phyloP scores from a whole-genome alignment of 1,140 invertebrate genomes.

The Drosophila seguyi region DNA sequence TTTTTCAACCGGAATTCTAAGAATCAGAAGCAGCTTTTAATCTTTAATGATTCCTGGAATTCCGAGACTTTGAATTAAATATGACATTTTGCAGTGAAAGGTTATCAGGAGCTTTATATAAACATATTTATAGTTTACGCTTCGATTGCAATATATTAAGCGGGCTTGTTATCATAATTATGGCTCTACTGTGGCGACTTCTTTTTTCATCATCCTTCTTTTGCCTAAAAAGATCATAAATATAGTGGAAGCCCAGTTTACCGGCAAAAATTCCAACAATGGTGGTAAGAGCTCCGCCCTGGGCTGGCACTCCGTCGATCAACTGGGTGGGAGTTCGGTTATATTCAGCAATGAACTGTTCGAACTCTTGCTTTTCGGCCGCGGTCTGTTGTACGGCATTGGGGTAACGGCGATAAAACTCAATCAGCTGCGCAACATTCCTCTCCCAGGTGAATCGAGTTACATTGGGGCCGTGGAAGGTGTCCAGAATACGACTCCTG shows the following conservation, averaged over 20 bases:
- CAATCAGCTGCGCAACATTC: constrained; percentile 5
- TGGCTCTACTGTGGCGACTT: too few relatives aligned
- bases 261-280: constrained; percentile 1
- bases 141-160: background rate
- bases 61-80: background rate
- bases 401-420: constrained; percentile 11
- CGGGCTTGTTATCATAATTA: background rate
- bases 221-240: background rate
- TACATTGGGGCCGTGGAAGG: constrained; percentile 1
- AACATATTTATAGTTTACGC: too few relatives aligned
- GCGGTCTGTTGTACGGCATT: constrained; percentile 1
- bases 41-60: background rate
- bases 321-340: background rate
- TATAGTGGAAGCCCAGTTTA: background rate
- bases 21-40: background rate
- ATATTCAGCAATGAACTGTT: constrained; percentile 9
- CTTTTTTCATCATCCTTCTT: background rate
- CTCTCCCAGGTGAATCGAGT: background rate
- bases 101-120: background rate
- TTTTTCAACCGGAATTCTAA: background rate
- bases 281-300: background rate
- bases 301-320: constrained; percentile 10
- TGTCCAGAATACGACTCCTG: background rate
- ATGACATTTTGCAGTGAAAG: background rate
- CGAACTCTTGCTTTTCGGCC: constrained; percentile 3